Conservation (phyloP, 2,888 invertebrate species). For the Pyrocoelia pectoralis region DNA sequence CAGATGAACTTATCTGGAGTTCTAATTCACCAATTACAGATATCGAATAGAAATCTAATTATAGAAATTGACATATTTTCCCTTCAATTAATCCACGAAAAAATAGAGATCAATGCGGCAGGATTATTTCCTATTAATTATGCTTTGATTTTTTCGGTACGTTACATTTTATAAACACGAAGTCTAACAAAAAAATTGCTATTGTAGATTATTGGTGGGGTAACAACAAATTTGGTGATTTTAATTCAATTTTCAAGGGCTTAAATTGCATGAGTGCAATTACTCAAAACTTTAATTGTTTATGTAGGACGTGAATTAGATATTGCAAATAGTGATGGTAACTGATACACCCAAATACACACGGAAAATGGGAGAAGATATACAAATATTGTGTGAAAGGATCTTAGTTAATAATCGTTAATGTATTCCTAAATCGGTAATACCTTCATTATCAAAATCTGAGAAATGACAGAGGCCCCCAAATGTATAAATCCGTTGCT, state of each 20-base stretch:
- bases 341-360: too few relatives aligned
- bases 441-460: too few relatives aligned
- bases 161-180: slow-evolving; percentile 22
- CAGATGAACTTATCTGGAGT: slow-evolving; percentile 49
- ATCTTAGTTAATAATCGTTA: too few relatives aligned
- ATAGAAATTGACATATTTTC: slow-evolving; percentile 55
- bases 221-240: slow-evolving; percentile 52
- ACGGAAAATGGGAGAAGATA: too few relatives aligned
- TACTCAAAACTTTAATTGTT: too few relatives aligned
- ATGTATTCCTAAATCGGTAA: too few relatives aligned
- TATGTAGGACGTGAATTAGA: too few relatives aligned
- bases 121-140: slow-evolving; percentile 53
- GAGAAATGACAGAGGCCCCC: too few relatives aligned
- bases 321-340: too few relatives aligned
- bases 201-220: slow-evolving; percentile 51
- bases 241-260: slow-evolving; percentile 48
- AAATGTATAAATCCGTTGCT: too few relatives aligned
- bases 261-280: too few relatives aligned
- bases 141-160: slow-evolving; percentile 51
- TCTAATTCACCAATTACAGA: slow-evolving; percentile 50
- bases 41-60: slow-evolving; percentile 47
- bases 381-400: too few relatives aligned
- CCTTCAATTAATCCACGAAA: slow-evolving; percentile 52
- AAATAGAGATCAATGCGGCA: slow-evolving; percentile 51
- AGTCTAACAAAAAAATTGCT: slow-evolving; percentile 7